Percentiles rank a stretch among this genome's conserved stretches.
These are phyloP conservation scores for Adelosebastes latens DNA, from an alignment of 2,797 vertebrate species.

Conservation along the genomic window DNA sequence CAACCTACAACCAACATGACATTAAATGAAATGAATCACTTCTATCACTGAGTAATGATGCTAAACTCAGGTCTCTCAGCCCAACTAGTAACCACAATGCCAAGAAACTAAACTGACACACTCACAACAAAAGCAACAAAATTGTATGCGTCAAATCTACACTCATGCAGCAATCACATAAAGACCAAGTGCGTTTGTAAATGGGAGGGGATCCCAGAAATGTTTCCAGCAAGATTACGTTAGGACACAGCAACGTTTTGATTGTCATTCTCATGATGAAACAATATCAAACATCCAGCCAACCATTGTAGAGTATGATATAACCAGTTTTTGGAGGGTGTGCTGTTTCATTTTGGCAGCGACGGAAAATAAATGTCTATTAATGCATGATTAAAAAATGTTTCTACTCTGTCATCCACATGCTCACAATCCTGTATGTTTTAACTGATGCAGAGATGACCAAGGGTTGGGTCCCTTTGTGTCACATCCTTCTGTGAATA, in stretches of 20 bases:
- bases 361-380: background rate
- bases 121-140: background rate
- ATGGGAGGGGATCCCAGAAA: constrained; percentile 7
- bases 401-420: background rate
- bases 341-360: background rate
- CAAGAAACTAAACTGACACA: background rate
- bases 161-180: background rate
- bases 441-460: background rate
- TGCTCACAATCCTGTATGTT: background rate
- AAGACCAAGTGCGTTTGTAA: constrained; percentile 18
- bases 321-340: background rate
- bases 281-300: constrained; percentile 2
- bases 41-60: background rate
- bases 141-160: background rate
- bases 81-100: background rate
- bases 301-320: background rate
- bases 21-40: background rate
- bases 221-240: constrained; percentile 13
- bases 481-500: background rate
- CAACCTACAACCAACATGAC: background rate
- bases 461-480: background rate
- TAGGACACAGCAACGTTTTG: background rate
- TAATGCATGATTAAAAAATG: background rate
- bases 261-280: constrained; percentile 12
- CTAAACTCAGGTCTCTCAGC: background rate